phyloP scores from a whole-genome alignment of 92 coral and sea anemone genomes.

The Heteractis magnifica region DNA sequence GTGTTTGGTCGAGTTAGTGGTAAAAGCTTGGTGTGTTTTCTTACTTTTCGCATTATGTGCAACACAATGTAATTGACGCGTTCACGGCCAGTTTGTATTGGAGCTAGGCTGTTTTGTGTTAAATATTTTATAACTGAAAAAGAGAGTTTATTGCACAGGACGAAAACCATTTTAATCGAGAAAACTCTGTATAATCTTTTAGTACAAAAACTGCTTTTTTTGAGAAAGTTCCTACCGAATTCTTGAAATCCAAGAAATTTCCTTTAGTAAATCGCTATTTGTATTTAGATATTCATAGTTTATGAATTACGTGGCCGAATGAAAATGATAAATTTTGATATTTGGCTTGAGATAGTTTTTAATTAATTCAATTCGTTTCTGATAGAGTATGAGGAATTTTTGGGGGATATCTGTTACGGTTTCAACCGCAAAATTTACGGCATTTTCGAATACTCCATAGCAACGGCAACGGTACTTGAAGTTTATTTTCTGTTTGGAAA shows the following conservation, averaged over 20 bases:
- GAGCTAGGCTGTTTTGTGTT: constrained; percentile 6
- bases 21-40: constrained; percentile 16
- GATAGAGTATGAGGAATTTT: not conserved
- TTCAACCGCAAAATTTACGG: not conserved
- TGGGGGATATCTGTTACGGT: not conserved
- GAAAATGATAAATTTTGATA: constrained; percentile 8
- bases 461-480: not conserved
- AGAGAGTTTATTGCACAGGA: constrained; percentile 11
- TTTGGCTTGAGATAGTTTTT: not conserved
- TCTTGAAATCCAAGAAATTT: not conserved
- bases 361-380: not conserved
- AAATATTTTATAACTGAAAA: constrained; percentile 36
- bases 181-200: not conserved
- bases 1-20: constrained; percentile 6
- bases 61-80: constrained; percentile 30
- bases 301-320: constrained; percentile 10
- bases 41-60: constrained; percentile 17
- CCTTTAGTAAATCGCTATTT: not conserved
- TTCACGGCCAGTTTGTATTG: constrained; percentile 13
- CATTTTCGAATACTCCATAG: not conserved
- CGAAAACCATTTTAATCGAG: not conserved
- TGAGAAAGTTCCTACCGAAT: not conserved
- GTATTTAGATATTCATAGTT: not conserved
- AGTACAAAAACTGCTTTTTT: not conserved
- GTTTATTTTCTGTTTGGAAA: not conserved